Evolutionary conservation across 2,888 invertebrate species (phyloP).

Genomic region (Spatulosminthurus flaviceps): DNA sequence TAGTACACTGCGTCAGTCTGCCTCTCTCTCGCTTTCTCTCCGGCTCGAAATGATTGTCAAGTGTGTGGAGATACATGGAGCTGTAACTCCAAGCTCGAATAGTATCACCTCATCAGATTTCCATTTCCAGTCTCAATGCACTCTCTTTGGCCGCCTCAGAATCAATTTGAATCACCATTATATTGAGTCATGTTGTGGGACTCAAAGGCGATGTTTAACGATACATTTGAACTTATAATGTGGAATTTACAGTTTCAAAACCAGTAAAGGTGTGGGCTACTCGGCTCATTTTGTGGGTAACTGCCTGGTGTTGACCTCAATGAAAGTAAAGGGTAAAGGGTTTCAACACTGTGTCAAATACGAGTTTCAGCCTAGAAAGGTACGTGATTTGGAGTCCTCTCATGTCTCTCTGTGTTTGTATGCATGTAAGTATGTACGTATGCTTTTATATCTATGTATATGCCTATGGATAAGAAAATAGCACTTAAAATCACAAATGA

Average conservation of each 20-base stretch:
- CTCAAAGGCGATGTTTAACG: too few species aligned
- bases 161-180: too few species aligned
- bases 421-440: too few species aligned
- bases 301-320: conserved; percentile 96
- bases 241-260: conserved; percentile 83
- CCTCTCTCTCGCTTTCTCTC: neutral
- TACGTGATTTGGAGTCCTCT: conserved; percentile 66
- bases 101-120: too few species aligned
- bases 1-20: neutral
- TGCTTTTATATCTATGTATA: too few species aligned
- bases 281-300: conserved; percentile 99
- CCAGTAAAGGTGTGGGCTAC: conserved; percentile 98
- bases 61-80: neutral
- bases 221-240: neutral
- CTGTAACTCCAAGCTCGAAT: too few species aligned
- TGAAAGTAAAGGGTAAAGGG: conserved; percentile 98
- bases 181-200: too few species aligned
- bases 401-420: neutral
- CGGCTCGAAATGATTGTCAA: neutral
- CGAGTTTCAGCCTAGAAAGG: conserved; percentile 97
- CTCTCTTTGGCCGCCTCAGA: too few species aligned
- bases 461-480: too few species aligned
- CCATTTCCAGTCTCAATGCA: too few species aligned
- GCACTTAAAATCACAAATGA: too few species aligned
- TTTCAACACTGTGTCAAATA: conserved; percentile 99